These are phyloP conservation scores for Chrysogorgia sp. DNA, from an alignment of 92 coral and sea anemone species.

Conservation along the genomic window DNA sequence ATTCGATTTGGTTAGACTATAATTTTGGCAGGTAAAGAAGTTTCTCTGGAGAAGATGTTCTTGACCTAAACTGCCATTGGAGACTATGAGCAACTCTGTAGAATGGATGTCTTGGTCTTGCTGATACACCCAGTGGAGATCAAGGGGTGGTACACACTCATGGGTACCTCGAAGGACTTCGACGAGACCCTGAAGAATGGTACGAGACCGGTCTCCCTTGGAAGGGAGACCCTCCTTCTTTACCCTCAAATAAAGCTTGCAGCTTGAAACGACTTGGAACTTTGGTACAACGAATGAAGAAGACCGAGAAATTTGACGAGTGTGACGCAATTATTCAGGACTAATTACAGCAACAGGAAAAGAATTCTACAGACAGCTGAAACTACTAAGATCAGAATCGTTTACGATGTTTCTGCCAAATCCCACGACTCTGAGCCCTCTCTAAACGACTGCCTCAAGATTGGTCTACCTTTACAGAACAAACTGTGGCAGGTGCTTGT, in stretches of 20 bases:
- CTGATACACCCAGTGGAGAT: conserved; percentile 59
- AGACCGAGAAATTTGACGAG: conserved; percentile 42
- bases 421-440: conserved; percentile 44
- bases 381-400: too few relatives aligned
- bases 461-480: too few relatives aligned
- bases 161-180: conserved; percentile 67
- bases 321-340: conserved; percentile 60
- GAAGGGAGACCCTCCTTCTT: conserved; percentile 55
- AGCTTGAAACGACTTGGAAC: too few relatives aligned
- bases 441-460: too few relatives aligned
- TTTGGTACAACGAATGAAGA: too few relatives aligned
- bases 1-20: conserved; percentile 66
- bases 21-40: conserved; percentile 58
- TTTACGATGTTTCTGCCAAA: conserved; percentile 64
- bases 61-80: conserved; percentile 49
- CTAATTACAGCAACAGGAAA: conserved; percentile 52
- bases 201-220: conserved; percentile 63
- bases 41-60: conserved; percentile 50
- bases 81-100: too few relatives aligned
- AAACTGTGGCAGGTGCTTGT: conserved; percentile 63
- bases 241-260: too few relatives aligned
- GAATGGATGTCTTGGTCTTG: conserved; percentile 64
- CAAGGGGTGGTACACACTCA: conserved; percentile 64
- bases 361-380: conserved; percentile 68
- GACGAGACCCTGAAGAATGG: conserved; percentile 63